A percentile compares a stretch with the other conserved stretches of the same genome.
Conservation (phyloP, 2,888 invertebrate genomes). For the Philopedon plagiatum region DNA sequence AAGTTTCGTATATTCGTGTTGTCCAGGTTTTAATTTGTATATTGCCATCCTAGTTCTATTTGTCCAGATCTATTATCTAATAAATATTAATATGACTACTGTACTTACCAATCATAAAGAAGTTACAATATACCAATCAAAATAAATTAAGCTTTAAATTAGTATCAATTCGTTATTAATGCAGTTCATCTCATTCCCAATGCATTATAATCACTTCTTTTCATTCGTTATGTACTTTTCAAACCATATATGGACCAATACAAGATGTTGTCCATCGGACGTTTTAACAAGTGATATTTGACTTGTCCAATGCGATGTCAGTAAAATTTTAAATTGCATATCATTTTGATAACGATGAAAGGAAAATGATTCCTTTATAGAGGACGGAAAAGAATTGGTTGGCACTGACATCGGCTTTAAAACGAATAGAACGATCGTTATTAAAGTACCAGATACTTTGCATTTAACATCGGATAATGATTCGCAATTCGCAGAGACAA, state of each 20-base stretch:
- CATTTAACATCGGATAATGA: constrained; percentile 11
- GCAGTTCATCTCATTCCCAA: not conserved
- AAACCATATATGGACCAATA: not conserved
- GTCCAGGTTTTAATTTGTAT: too few relatives aligned
- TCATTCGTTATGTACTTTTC: not conserved
- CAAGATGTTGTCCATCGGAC: not conserved
- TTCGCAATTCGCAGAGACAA: constrained; percentile 17
- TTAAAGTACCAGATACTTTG: constrained; percentile 22
- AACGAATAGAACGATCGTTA: constrained; percentile 16
- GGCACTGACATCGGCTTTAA: constrained; percentile 21
- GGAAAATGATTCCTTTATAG: constrained; percentile 7
- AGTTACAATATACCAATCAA: not conserved
- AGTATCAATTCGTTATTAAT: not conserved
- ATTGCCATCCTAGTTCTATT: too few relatives aligned
- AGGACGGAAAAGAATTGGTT: not conserved
- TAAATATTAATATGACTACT: too few relatives aligned
- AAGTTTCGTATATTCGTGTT: too few relatives aligned
- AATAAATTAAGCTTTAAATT: not conserved
- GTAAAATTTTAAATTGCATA: constrained; percentile 31
- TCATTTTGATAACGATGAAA: constrained; percentile 31
- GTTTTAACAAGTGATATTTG: constrained; percentile 15
- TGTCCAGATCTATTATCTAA: too few relatives aligned
- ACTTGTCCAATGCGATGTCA: constrained; percentile 32
- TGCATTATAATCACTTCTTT: not conserved
- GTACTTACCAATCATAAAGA: not conserved